These are phyloP conservation scores for Scelioninae gen. 2 DNA, from an alignment of 2,888 invertebrate species.

Conservation along the genomic window DNA sequence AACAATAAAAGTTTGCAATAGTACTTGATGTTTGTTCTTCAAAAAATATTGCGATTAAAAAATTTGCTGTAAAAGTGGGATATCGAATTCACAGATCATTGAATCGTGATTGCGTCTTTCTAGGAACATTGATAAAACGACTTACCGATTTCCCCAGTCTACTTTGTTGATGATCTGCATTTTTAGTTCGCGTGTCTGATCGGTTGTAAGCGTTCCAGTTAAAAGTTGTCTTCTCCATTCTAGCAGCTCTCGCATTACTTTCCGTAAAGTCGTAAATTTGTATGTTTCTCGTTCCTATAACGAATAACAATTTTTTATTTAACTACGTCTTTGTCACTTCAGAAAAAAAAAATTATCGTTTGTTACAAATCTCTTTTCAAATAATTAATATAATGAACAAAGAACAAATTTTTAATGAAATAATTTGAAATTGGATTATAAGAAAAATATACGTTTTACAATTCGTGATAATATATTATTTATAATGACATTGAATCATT, in stretches of 20 bases:
- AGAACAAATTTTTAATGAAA: too few relatives aligned
- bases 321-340: background rate
- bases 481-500: too few relatives aligned
- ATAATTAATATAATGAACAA: background rate
- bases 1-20: too few relatives aligned
- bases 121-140: slow-evolving; percentile 63
- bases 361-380: background rate
- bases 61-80: too few relatives aligned
- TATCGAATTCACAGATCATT: background rate
- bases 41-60: too few relatives aligned
- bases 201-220: slow-evolving; percentile 92
- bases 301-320: background rate
- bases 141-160: slow-evolving; percentile 97
- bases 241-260: slow-evolving; percentile 92
- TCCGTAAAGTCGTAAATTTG: slow-evolving; percentile 89
- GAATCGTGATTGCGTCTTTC: background rate
- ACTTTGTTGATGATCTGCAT: slow-evolving; percentile 92
- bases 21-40: too few relatives aligned
- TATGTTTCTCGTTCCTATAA: slow-evolving; percentile 87
- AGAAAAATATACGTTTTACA: too few relatives aligned
- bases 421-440: too few relatives aligned
- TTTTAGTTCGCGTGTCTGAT: slow-evolving; percentile 91
- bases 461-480: too few relatives aligned
- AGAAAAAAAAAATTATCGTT: too few relatives aligned
- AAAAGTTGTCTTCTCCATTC: slow-evolving; percentile 90